Base-by-base conservation (phyloP, 2,888 invertebrate species). In the Trachelus tabidus region DNA sequence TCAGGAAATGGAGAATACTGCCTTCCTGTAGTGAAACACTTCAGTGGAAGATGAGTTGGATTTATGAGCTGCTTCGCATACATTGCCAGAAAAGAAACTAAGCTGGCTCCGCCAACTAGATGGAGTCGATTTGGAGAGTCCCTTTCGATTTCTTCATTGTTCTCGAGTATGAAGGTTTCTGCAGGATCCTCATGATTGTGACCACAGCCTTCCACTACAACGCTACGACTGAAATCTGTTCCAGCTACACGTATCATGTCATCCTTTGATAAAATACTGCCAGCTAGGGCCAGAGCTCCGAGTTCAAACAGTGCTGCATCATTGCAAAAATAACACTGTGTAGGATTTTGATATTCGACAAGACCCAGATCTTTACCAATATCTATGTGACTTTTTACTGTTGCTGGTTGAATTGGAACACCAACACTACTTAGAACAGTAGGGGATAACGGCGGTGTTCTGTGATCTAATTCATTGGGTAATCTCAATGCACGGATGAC, bases 181-280 rank as follows among this genome's bases (percentile, higher is more conserved):
- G 92, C 86, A 0, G 93, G 91, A 84, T 94, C 92, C 3, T 93
- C 92, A 71, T 94, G 94, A 86, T 94, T 92, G 56, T 92, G 87
- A 3, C 95, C 95, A 85, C 95, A 94, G 75, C 96, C 97, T 92
- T 97, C 97, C 11, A 96, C 92, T 4, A 97, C 92, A 2, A 96
- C 92, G 87, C 95, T 96, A 77, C 95, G 94, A 9, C 94, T 93
- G 92, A 97, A 97, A 92, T 97, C 97, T 0, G 96, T 93, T 90
- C 96, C 96, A 0, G 95, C 94, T 85, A 96, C 94, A 86, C 94
- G 94, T 0, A 93, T 89, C 87, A 94, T 96, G n/a, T 93, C 92
- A 15, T 92, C 90, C 1, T 93, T 90, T 34, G 92, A 91, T 11
- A 94, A 86, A 76, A 92, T 88, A 75, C 92, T 88, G 1, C 92